Conservation (phyloP, 2,888 invertebrate genomes). For the Ferrisia virgata region DNA sequence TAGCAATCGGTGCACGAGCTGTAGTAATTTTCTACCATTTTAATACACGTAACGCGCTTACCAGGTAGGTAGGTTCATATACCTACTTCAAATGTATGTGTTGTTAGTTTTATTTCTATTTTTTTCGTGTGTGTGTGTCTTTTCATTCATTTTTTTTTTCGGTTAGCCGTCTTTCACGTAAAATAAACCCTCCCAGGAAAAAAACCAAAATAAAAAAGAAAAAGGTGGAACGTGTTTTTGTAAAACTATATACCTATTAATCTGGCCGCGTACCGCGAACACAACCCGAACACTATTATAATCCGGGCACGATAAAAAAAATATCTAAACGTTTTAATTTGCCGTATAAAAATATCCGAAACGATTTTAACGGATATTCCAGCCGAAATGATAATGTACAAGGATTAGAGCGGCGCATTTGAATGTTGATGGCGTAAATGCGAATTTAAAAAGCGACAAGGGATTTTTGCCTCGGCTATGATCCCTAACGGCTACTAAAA, state of each 20-base stretch:
- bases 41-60: not conserved
- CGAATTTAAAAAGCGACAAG: slow-evolving; percentile 24
- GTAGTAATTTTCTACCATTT: not conserved
- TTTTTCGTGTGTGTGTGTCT: not conserved
- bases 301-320: not conserved
- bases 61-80: too few relatives aligned
- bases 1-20: not conserved
- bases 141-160: not conserved
- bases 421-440: slow-evolving; percentile 29
- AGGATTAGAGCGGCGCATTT: slow-evolving; percentile 13
- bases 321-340: slow-evolving; percentile 17
- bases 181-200: not conserved
- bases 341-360: slow-evolving; percentile 14
- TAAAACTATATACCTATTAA: not conserved
- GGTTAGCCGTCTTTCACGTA: not conserved
- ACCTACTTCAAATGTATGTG: too few relatives aligned
- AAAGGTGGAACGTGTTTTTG: not conserved
- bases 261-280: slow-evolving; percentile 8
- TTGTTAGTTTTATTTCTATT: too few relatives aligned
- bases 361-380: slow-evolving; percentile 5
- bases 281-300: not conserved
- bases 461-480: not conserved
- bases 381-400: slow-evolving; percentile 27
- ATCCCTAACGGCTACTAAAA: slow-evolving; percentile 31
- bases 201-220: not conserved